These are phyloP conservation scores for Erebia ligea DNA, from an alignment of 2,888 invertebrate species.

Conservation along the genomic window DNA sequence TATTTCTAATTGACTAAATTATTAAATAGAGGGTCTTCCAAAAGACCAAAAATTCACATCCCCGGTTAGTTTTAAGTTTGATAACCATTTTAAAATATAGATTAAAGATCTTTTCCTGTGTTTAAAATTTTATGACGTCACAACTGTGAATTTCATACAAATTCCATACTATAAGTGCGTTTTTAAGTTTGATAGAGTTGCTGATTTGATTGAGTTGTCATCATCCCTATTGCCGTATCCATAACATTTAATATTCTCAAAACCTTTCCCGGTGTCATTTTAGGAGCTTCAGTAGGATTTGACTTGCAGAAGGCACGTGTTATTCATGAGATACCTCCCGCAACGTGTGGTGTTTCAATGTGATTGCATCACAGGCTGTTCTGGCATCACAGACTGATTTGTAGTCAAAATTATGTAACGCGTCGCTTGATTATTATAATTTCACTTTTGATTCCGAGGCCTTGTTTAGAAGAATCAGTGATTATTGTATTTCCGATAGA, in stretches of 20 bases:
- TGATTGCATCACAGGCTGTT: conserved; percentile 44
- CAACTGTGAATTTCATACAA: too few relatives aligned
- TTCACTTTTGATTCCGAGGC: conserved; percentile 43
- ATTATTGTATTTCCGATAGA: conserved; percentile 23
- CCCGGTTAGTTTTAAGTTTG: too few relatives aligned
- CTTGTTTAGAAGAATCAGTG: conserved; percentile 28
- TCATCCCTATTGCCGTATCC: too few relatives aligned
- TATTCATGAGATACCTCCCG: conserved; percentile 46
- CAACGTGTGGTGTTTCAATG: conserved; percentile 43
- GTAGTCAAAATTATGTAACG: conserved; percentile 47
- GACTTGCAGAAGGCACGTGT: conserved; percentile 50
- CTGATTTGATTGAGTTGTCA: too few relatives aligned
- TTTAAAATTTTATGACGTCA: too few relatives aligned
- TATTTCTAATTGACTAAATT: too few relatives aligned
- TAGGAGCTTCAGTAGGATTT: conserved; percentile 42
- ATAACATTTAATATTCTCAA: neutral
- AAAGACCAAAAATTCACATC: too few relatives aligned
- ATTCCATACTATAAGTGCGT: too few relatives aligned
- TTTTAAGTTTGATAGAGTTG: too few relatives aligned
- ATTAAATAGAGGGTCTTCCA: too few relatives aligned
- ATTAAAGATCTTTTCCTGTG: too few relatives aligned
- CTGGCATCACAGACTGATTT: conserved; percentile 43
- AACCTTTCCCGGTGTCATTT: conserved; percentile 33
- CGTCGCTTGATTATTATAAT: conserved; percentile 42
- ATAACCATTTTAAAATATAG: too few relatives aligned